Evolutionary conservation across 1,140 invertebrate genomes (phyloP), one percentile per base, ranked within the genome.

Genomic region (Hyles vespertilio): DNA sequence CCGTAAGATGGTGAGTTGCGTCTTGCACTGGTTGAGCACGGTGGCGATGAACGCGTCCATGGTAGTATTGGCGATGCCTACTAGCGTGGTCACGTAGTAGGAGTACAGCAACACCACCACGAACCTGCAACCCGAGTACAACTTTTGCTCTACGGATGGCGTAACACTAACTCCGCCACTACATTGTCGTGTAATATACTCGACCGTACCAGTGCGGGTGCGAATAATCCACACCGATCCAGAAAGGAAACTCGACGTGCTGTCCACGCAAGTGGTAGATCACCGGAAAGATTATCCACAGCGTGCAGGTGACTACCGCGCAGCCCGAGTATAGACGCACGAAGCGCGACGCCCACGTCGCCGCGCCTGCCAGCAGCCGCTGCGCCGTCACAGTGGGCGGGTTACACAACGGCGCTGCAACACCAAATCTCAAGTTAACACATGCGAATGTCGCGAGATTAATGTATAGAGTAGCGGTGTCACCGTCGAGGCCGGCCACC

Each of bases 21-120:
- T 81, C 46, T 81, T 74, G 59, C 81, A 84, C 58, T 83, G 82
- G 48, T 76, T 69, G 7, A 87, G 67, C 5, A 86, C 61, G 1
- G 80, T 79, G 2, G 73, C 83, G 12, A 86, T 77, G 44, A 87
- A 84, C 0, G 83, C 83, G 55, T 87, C 84, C 81, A 84, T 84
- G 3, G 81, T 84, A 5, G 84, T 87, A 58, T 87, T 87, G 7
- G 84, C 84, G 10, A 87, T 78, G 5, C 76, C 84, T 7, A 84
- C 81, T 48, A 87, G 58, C 5, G 84, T 77, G 0, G 81, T 87
- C 8, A 79, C 81, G 61, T 81, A 82, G 62, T 77, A 79, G n/a
- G 84, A 79, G 63, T 86, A 87, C 47, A 79, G 44, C 50, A 87
- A 63, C 6, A 80, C 69, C 51, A 65, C 32, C 11, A 56, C 49